Percentiles rank a stretch among this genome's conserved stretches.
Evolutionary conservation across 2,113 vertebrate species (phyloP).

Genomic region (Ariopsis seemanni): DNA sequence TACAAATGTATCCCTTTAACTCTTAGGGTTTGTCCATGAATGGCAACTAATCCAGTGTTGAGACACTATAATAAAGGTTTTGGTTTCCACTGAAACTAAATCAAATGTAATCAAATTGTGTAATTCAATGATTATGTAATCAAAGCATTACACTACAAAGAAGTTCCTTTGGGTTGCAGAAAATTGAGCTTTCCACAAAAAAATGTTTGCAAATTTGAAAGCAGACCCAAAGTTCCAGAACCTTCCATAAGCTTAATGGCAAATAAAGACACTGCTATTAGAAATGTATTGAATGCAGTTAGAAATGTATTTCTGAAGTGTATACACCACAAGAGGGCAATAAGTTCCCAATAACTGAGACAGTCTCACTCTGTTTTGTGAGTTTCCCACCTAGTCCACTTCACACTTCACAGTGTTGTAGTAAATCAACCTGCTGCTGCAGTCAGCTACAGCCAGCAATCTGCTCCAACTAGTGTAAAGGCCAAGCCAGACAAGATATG

Average conservation of each 20-base stretch:
- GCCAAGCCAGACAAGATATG: neutral
- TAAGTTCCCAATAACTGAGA: conserved; percentile 2
- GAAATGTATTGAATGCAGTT: neutral
- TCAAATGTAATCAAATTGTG: too few relatives aligned
- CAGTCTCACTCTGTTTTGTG: neutral
- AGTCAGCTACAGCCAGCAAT: neutral
- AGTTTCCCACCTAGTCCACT: neutral
- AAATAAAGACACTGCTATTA: neutral
- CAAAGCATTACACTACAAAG: neutral
- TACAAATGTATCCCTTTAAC: too few relatives aligned
- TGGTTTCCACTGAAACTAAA: neutral
- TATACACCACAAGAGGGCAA: conserved; percentile 37
- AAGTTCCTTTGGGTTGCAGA: neutral
- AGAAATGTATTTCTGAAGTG: neutral
- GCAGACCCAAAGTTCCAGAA: neutral
- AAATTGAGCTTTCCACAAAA: neutral
- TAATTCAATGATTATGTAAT: neutral
- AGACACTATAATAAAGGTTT: neutral
- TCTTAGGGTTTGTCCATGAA: neutral
- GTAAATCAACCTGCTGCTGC: conserved; percentile 17
- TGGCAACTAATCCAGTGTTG: neutral
- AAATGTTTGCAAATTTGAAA: neutral
- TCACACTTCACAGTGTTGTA: neutral
- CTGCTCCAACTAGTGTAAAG: neutral
- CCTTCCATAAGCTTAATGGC: neutral